Base-by-base conservation (phyloP, 2,113 vertebrate genomes). In the Lepus europaeus region DNA sequence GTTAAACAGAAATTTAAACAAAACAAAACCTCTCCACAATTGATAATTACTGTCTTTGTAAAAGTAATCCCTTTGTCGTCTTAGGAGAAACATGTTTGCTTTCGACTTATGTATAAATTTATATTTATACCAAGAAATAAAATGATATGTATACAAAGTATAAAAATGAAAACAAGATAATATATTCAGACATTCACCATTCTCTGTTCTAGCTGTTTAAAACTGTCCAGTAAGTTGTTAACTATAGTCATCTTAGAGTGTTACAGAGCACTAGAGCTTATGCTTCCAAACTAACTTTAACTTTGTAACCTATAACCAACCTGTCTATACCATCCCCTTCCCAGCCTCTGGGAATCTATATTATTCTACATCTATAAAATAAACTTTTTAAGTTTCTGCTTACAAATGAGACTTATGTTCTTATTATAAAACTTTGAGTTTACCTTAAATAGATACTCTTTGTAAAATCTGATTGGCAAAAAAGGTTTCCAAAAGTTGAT, bases 1-100 rank as follows among this genome's bases (percentile, higher is more conserved):
- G 39, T 45, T 70, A 76, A 94, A 36, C 36, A 87, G 45, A 77
- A 64, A 14, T 68, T 92, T 85, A 69, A 89, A 49, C 20, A 53
- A 78, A 86, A 45, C 12, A 69, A 33, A 61, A 70, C 5, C 29
- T 51, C 31, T 84, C 8, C 9, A 25, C 29, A 51, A 33, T 68
- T 76, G 27, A 13, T n/a, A 19, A 45, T 51, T 56, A n/a, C 45
- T 77, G 4, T 33, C 84, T 59, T 9, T 92, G 14, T 49, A 27
- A 64, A 6, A 61, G 12, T 91, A 45, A 22, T 1, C 20, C 20
- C 49, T 64, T 11, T 74, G 19, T 45, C 49, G 31, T 3, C 59
- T 66, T 66, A 45, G 11, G 31, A 68, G 39, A 66, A n/a, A 56
- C 5, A 5, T 56, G 4, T 63, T 88, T 70, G 22, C 73, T 56